Percentiles rank a stretch among this genome's conserved stretches.
Evolutionary conservation across 2,113 vertebrate genomes (phyloP).

Genomic region (Odocoileus hemionus): DNA sequence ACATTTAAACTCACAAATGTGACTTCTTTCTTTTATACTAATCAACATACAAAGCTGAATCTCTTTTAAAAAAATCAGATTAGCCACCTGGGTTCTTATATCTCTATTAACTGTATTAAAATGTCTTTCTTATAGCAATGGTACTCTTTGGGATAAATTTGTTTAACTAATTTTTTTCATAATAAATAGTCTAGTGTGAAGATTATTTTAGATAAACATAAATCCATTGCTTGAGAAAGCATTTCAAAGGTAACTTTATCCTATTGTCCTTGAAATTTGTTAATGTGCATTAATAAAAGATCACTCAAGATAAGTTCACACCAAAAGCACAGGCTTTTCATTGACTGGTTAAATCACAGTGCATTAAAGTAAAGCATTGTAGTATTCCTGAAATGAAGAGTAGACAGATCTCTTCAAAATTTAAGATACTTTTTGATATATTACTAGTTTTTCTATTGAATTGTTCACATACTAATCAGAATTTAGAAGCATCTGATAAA

Average conservation of each 20-base stretch:
- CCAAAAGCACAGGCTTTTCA: constrained; percentile 79
- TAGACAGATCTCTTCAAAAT: constrained; percentile 64
- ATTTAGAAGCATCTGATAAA: constrained; percentile 94
- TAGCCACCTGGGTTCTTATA: constrained; percentile 94
- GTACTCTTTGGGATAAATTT: constrained; percentile 76
- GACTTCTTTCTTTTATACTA: constrained; percentile 77
- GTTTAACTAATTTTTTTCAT: constrained; percentile 73
- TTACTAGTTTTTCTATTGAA: constrained; percentile 82
- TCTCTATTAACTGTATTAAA: constrained; percentile 87
- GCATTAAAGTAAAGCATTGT: constrained; percentile 71
- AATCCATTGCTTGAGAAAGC: constrained; percentile 66
- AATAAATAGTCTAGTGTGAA: constrained; percentile 74
- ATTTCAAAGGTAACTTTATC: constrained; percentile 79
- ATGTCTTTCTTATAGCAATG: constrained; percentile 79
- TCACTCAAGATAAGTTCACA: constrained; percentile 81
- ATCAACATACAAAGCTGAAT: constrained; percentile 87
- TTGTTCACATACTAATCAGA: constrained; percentile 92
- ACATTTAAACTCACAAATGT: constrained; percentile 72
- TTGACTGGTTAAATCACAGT: constrained; percentile 81
- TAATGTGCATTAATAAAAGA: constrained; percentile 86
- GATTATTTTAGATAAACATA: constrained; percentile 71
- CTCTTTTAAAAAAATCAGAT: constrained; percentile 88
- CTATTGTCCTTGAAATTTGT: constrained; percentile 80
- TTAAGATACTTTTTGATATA: constrained; percentile 76
- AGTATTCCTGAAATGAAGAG: constrained; percentile 58